A percentile compares a stretch with the other conserved stretches of the same genome.
phyloP scores from a whole-genome alignment of 2,113 vertebrate species.

The Microtus richardsoni region DNA sequence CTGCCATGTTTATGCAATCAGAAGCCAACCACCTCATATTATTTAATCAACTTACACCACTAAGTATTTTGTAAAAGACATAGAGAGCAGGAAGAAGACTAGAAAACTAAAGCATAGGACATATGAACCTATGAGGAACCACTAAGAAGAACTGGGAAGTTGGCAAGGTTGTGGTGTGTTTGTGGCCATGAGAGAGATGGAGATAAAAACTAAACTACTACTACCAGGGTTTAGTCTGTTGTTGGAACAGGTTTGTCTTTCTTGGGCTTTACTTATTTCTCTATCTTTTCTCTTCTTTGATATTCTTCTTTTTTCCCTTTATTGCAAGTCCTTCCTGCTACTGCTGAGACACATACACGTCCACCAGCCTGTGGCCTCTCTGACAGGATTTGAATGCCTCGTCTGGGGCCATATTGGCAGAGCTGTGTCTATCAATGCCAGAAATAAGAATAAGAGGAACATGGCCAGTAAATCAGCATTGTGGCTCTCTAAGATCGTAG shows the following conservation, averaged over 20 bases:
- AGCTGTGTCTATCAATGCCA: neutral
- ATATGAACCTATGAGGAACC: neutral
- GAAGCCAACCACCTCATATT: neutral
- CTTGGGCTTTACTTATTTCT: neutral
- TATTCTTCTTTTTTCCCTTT: neutral
- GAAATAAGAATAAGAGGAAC: neutral
- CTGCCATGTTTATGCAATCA: conserved; percentile 24
- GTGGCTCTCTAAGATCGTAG: neutral
- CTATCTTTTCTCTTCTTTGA: neutral
- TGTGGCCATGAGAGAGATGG: neutral
- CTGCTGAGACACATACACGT: neutral
- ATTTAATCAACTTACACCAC: neutral
- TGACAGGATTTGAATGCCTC: neutral
- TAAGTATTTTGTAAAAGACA: neutral
- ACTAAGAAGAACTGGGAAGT: neutral
- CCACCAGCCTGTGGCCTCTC: neutral
- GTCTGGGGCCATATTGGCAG: neutral
- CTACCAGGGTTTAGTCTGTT: neutral
- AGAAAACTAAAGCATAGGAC: neutral
- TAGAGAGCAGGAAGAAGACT: neutral
- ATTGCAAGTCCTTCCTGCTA: neutral
- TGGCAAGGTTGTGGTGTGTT: neutral
- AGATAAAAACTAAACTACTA: neutral
- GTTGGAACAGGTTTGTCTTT: neutral
- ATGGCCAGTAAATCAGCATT: neutral